phyloP scores from a whole-genome alignment of 2,797 vertebrate species.

The Cynodonichthys magdalenae region DNA sequence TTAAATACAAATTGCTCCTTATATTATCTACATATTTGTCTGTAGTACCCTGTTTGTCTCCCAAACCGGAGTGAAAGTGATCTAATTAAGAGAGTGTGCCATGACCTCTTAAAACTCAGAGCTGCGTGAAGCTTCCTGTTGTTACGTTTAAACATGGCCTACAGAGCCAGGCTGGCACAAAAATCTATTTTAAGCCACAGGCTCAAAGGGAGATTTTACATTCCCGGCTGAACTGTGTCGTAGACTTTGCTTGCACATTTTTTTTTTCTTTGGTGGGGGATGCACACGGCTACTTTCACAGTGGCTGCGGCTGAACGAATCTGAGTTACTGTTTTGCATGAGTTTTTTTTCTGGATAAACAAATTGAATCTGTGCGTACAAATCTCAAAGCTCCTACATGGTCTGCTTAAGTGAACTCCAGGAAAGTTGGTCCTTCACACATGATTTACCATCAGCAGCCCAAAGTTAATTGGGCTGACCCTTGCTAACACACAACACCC shows the following conservation, averaged over 20 bases:
- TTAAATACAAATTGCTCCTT: background rate
- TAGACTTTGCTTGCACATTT: conserved; percentile 72
- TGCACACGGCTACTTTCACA: conserved; percentile 36
- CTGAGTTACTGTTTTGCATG: background rate
- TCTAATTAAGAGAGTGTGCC: conserved; percentile 59
- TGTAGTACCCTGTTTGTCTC: conserved; percentile 12
- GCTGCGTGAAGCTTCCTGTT: conserved; percentile 54
- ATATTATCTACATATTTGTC: background rate
- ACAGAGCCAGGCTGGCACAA: conserved; percentile 76
- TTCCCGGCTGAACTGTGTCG: conserved; percentile 74
- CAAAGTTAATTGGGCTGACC: conserved; percentile 73
- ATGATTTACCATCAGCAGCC: conserved; percentile 63
- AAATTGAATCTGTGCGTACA: conserved; percentile 6
- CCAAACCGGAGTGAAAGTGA: conserved; percentile 40
- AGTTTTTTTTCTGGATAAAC: conserved; percentile 5
- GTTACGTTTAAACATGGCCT: conserved; percentile 72
- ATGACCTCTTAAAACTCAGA: conserved; percentile 67
- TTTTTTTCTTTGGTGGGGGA: conserved; percentile 14
- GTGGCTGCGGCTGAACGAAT: conserved; percentile 5
- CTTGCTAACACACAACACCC: conserved; percentile 56
- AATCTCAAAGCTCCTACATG: background rate
- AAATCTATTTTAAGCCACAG: conserved; percentile 77
- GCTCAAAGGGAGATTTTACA: conserved; percentile 70
- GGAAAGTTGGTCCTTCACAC: conserved; percentile 60
- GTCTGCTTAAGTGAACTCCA: conserved; percentile 40